Evolutionary conservation across 2,113 vertebrate genomes (phyloP).

Genomic region (Menura novaehollandiae): DNA sequence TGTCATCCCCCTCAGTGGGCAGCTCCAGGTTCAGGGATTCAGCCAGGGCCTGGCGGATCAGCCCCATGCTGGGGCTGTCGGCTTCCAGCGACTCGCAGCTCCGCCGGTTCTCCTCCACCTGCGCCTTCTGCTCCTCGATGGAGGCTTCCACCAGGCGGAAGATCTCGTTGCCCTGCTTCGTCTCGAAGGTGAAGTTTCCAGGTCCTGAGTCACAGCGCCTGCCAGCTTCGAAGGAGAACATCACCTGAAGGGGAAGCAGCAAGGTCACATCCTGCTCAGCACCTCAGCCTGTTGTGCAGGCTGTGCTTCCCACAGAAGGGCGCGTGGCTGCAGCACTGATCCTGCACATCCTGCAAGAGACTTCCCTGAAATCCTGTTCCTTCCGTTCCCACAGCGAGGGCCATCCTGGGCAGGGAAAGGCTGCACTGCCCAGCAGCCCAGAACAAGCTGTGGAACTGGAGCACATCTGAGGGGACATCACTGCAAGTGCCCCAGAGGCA

Average conservation of each 20-base stretch:
- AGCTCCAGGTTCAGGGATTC: conserved; percentile 60
- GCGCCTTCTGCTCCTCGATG: conserved; percentile 87
- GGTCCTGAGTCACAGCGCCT: conserved; percentile 92
- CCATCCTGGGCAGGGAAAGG: not conserved
- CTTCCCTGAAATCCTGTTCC: not conserved
- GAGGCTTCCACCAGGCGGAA: conserved; percentile 89
- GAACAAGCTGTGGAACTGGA: not conserved
- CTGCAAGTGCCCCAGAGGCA: not conserved
- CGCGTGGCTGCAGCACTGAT: accelerated
- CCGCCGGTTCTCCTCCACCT: conserved; percentile 75
- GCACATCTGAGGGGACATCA: not conserved
- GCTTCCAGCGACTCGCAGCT: conserved; percentile 69
- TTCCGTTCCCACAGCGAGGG: not conserved
- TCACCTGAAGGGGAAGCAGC: conserved; percentile 76
- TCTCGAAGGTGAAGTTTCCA: conserved; percentile 97
- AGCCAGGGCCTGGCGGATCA: conserved; percentile 56
- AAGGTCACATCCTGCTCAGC: not conserved
- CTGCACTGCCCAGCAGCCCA: not conserved
- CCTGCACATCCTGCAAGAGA: not conserved
- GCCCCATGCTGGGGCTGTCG: conserved; percentile 57
- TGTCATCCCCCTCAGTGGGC: not conserved
- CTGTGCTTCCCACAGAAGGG: not conserved
- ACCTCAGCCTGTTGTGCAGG: accelerated
- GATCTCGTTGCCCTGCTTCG: conserved; percentile 93
- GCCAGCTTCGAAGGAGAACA: conserved; percentile 98